Base-by-base conservation (phyloP, 2,797 vertebrate genomes). In the Thamnophis elegans region DNA sequence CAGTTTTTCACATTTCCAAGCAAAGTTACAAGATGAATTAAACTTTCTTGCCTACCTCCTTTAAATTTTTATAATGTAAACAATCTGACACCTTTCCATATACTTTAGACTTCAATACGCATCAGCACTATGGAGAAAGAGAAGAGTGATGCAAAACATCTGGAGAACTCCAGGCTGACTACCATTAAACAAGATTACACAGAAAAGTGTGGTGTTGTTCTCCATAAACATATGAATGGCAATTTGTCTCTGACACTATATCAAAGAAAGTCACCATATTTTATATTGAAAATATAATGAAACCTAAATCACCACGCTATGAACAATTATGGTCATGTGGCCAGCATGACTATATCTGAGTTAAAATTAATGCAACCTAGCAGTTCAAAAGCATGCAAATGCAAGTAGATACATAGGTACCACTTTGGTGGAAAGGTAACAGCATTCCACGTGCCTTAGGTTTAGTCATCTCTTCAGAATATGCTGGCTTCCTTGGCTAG, bases 311-410 rank as follows among this genome's bases (percentile, higher is more conserved):
- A 91, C 25, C 62, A 25, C 86, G 60, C 90, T 89, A 85, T 54
- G 60, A 87, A 73, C 28, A 89, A 88, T n/a, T 68, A 13, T 87
- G 89, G 54, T 55, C 54, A 55, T 55, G 54, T 55, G 54, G 54
- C 54, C 54, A 55, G 54, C 54, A 55, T 55, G 54, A 55, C 54
- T 55, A 14, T 14, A 13, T 55, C 12, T 55, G 54, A 55, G 91
- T 92, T 91, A 60, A 91, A 65, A 56, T 93, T 89, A 88, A 93
- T 82, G 59, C 18, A 14, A 55, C 91, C 42, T 95, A 93, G 18
- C 56, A 22, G 18, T 58, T 58, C 56, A 58, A 58, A 58, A 58
- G 56, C 56, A 58, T 58, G 56, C 18, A 22, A 56, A 58, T 58
- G 56, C 56, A 58, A 58, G 5, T 58, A 58, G 5, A 58, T 58